These are phyloP conservation scores for Drosophila sturtevanti DNA, from an alignment of 1,140 invertebrate genomes.

Conservation along the genomic window DNA sequence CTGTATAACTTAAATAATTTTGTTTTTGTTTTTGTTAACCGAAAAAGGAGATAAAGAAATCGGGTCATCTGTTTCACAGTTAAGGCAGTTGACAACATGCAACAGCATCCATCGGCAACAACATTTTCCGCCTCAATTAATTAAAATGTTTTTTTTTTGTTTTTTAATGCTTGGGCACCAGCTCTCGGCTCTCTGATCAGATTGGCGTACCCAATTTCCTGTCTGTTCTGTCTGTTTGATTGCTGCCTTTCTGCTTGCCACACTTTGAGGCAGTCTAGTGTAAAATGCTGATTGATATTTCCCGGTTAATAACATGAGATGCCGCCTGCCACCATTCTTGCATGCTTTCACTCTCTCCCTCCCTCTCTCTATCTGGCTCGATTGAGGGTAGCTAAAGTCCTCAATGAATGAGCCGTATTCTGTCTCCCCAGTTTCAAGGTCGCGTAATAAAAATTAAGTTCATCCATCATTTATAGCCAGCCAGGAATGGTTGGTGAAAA, in stretches of 20 bases:
- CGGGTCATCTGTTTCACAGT: slow-evolving; percentile 22
- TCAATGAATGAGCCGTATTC: not conserved
- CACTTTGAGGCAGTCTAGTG: slow-evolving; percentile 52
- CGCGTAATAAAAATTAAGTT: slow-evolving; percentile 74
- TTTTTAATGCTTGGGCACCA: slow-evolving; percentile 51
- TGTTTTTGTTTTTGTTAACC: not conserved
- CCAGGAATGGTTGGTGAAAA: not conserved
- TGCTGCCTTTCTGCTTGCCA: slow-evolving; percentile 3
- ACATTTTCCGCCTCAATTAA: slow-evolving; percentile 73
- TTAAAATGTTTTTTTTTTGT: slow-evolving; percentile 78
- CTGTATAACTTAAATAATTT: slow-evolving; percentile 12
- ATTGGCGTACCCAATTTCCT: slow-evolving; percentile 13
- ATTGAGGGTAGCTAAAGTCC: no score
- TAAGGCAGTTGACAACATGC: slow-evolving; percentile 49
- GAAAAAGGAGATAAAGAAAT: not conserved
- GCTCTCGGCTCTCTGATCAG: not conserved
- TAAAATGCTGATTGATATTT: slow-evolving; percentile 80
- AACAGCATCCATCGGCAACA: slow-evolving; percentile 20
- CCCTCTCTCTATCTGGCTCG: no score
- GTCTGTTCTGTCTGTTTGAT: not conserved
- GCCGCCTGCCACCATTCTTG: not conserved
- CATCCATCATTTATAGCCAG: slow-evolving; percentile 68
- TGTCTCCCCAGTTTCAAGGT: slow-evolving; percentile 52
- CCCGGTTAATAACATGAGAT: slow-evolving; percentile 63
- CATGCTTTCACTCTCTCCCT: no score